Conservation (phyloP, 2,113 vertebrate genomes). For the Felis chaus region DNA sequence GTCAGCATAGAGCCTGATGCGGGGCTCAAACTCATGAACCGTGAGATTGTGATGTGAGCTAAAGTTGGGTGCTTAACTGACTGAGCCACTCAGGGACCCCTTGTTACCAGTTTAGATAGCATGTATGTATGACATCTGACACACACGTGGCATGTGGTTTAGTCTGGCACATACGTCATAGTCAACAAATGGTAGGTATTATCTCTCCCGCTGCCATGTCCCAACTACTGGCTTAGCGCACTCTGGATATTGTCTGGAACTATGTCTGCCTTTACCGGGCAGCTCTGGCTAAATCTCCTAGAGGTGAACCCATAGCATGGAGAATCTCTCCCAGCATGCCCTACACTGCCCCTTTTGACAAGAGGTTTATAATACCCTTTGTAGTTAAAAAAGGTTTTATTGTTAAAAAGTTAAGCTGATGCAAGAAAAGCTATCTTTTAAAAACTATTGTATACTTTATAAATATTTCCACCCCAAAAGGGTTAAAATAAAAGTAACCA, state of each 20-base stretch:
- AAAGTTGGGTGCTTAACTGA: too few species aligned
- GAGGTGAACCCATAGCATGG: background rate
- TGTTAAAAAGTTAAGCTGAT: background rate
- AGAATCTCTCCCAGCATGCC: background rate
- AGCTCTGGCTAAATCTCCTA: background rate
- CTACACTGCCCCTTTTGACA: background rate
- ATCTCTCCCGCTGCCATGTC: background rate
- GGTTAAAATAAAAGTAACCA: background rate
- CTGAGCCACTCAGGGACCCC: too few species aligned
- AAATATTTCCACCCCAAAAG: constrained; percentile 22
- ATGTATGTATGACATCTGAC: background rate
- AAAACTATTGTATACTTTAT: background rate
- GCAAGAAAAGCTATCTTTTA: background rate
- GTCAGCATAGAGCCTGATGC: too few species aligned
- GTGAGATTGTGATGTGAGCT: too few species aligned
- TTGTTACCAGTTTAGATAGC: background rate
- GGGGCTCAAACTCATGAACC: too few species aligned
- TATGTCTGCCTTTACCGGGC: background rate
- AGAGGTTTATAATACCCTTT: background rate
- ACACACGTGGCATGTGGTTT: background rate
- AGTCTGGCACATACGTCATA: background rate
- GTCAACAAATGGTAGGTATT: background rate
- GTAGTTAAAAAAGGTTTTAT: background rate
- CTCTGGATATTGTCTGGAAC: background rate
- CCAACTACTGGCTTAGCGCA: background rate